Base-by-base conservation (phyloP, 1,140 invertebrate species). In the Andrena cerasifolii region DNA sequence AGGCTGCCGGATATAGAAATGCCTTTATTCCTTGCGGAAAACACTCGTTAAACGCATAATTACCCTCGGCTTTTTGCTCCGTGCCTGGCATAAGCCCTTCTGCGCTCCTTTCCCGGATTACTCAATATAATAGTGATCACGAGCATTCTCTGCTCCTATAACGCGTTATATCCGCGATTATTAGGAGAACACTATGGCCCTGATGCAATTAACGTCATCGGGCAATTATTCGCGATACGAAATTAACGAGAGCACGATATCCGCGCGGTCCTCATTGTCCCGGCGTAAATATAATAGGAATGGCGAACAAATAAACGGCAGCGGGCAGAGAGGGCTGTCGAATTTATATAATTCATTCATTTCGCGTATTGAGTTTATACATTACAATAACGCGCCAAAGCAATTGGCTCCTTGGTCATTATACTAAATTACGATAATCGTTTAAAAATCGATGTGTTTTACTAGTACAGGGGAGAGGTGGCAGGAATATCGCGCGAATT, bases 1-100 rank as follows among this genome's bases (percentile, higher is more conserved):
- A n/a, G n/a, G 78, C 45, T 66, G 59, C 51, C 68, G 70, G 83
- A 83, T 84, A 83, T n/a, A 84, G 68, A 71, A 83, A 76, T 80
- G 73, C 70, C 56, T 72, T 83, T 79, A 70, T 84, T 53, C 70
- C 51, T 12, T 18, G 66, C 28, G 45, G 61, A 56, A 86, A 14
- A 14, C 78, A 79, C 82, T 87, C 74, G 79, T 82, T 87, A 81
- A 86, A 80, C 73, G 79, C 77, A 72, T 82, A 87, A 87, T 83
- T 87, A 67, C 65, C 47, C 66, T 56, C 31, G 63, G n/a, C 45
- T 36, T 26, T 36, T 31, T 59, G 26, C 47, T 54, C 66, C 65
- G 62, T 53, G 49, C 51, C 51, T 24, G 28, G 54, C 47, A 43
- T 36, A 51, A 63, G 26, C 18, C 7, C 26, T n/a, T 8, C n/a